These are phyloP conservation scores for Lordiphosa collinella DNA, from an alignment of 1,140 invertebrate species.

Conservation along the genomic window DNA sequence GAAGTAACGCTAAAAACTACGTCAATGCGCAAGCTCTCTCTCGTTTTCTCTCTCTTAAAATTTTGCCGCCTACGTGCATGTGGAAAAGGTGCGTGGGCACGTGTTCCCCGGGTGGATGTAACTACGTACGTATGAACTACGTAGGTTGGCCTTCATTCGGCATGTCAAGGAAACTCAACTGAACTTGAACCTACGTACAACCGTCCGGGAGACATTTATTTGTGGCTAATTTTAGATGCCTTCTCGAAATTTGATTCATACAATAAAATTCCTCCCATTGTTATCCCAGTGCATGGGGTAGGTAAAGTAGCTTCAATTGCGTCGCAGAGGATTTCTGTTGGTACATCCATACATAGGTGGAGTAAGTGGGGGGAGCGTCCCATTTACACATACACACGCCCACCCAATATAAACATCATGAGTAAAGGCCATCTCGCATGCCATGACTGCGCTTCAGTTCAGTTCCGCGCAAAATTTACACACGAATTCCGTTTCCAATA, in stretches of 20 bases:
- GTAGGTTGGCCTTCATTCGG: constrained; percentile 2
- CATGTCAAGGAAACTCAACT: constrained; percentile 8
- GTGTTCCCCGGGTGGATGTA: constrained; percentile 9
- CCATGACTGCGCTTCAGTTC: constrained; percentile 54
- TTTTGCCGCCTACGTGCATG: background rate
- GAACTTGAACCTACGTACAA: constrained; percentile 2
- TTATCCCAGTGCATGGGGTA: too few relatives aligned
- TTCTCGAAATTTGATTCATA: too few relatives aligned
- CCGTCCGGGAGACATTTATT: constrained; percentile 3
- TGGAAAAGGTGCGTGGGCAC: constrained; percentile 44
- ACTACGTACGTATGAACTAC: background rate
- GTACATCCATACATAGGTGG: background rate
- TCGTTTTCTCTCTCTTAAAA: constrained; percentile 2
- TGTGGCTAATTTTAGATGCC: constrained; percentile 1
- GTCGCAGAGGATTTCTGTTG: constrained; percentile 26
- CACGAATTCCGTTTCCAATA: constrained; percentile 67
- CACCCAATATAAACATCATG: constrained; percentile 14
- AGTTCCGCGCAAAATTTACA: constrained; percentile 65
- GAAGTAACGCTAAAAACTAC: constrained; percentile 44
- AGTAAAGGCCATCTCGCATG: constrained; percentile 29
- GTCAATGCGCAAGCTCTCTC: constrained; percentile 50
- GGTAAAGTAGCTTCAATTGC: constrained; percentile 30
- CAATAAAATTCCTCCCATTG: background rate
- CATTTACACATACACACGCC: constrained; percentile 54
- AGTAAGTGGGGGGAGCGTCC: constrained; percentile 21